Base-by-base conservation (phyloP, 2,888 invertebrate genomes). In the Morinoia aosen region DNA sequence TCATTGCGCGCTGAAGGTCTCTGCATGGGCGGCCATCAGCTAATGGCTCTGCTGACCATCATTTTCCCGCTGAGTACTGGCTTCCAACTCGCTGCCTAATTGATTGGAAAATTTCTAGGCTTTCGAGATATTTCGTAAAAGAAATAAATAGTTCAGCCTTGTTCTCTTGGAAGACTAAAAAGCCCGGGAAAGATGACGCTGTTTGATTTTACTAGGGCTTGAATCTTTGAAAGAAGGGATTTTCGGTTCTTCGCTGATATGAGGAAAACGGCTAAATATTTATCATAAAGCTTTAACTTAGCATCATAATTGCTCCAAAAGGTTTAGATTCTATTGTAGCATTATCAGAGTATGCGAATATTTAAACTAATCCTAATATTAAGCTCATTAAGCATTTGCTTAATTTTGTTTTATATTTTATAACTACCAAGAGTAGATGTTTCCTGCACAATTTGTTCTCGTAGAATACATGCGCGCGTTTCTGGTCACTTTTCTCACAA, bases 1-100 rank as follows among this genome's bases (percentile, higher is more conserved):
- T 40, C 40, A 40, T 39, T 39, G 90, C 16, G 90, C 90, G 11
- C 48, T 48, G 90, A 90, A 39, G 90, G 40, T 33, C 90, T 40
- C 90, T 76, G 90, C 90, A 40, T 48, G 48, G 48, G 40, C 57
- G 57, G 33, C 93, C 93, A 93, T 93, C 93, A 93, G 57, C 93
- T 93, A 93, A 93, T 93, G 93, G 93, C 58, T 19, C 58, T 19
- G 58, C 93, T 33, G 93, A 57, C 93, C 57, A 57, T 57, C 93
- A 11, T 48, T 93, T 93, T 93, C 93, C 93, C 16, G 48, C 58
- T 93, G 19, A 48, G 48, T 40, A 93, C 58, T 93, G 93, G 48
- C 93, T 57, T 93, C 58, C 39, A 57, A 93, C 93, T 56, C 48
- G 25, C 93, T 57, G 16, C 93, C n/a, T 58, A 57, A 93, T 93